phyloP scores from a whole-genome alignment of 2,888 invertebrate genomes.

The Leucoma salicis region DNA sequence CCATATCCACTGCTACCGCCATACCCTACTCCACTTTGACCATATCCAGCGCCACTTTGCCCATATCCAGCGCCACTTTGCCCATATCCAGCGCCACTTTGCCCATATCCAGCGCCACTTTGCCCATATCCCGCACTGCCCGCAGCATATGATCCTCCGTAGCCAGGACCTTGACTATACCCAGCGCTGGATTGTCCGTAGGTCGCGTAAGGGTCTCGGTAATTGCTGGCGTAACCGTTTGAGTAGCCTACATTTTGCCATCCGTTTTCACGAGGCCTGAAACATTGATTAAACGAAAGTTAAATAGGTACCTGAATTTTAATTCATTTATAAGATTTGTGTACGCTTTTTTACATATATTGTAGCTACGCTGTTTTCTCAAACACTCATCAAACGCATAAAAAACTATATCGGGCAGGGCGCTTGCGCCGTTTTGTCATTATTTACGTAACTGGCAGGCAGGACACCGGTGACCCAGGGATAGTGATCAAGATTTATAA shows the following conservation, averaged over 20 bases:
- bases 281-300: no score
- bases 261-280: constrained; percentile 56
- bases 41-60: constrained; percentile 2
- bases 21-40: constrained; percentile 6
- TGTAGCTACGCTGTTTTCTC: no score
- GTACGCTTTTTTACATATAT: no score
- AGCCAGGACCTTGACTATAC: constrained; percentile 5
- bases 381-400: no score
- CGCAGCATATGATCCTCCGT: constrained; percentile 22
- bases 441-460: no score
- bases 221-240: constrained; percentile 26
- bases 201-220: constrained; percentile 33
- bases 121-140: constrained; percentile 13
- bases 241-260: constrained; percentile 53
- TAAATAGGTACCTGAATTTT: no score
- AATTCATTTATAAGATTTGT: no score
- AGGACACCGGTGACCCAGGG: no score
- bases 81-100: constrained; percentile 3
- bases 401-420: no score
- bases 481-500: no score
- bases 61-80: constrained; percentile 15
- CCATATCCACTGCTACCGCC: constrained; percentile 12
- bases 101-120: constrained; percentile 12
- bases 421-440: no score
- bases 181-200: constrained; percentile 24